Conservation (phyloP, 2,113 vertebrate genomes). For the Progne subis region DNA sequence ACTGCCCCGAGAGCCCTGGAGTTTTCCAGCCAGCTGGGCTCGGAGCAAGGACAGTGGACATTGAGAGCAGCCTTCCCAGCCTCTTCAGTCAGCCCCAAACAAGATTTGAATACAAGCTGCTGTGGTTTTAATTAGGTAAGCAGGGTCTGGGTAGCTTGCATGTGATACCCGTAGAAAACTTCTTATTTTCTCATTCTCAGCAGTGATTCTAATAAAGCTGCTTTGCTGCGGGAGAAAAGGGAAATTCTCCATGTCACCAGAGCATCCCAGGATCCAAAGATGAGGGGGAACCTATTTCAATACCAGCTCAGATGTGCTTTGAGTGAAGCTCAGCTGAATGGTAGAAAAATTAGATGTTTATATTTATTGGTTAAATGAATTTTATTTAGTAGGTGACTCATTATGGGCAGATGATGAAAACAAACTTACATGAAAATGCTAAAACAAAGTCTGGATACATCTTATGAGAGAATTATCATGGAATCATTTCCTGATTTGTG, state of each 20-base stretch:
- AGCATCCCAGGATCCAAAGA: not conserved
- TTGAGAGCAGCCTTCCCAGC: not conserved
- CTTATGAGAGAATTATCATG: not conserved
- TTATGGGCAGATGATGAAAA: not conserved
- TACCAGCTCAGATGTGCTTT: not conserved
- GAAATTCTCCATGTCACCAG: not conserved
- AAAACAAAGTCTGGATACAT: not conserved
- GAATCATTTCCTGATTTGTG: not conserved
- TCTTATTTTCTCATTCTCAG: not conserved
- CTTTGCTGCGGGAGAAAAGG: not conserved
- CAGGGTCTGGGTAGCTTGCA: not conserved
- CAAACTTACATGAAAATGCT: not conserved
- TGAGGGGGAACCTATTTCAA: not conserved
- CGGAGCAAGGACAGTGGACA: not conserved
- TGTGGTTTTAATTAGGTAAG: not conserved
- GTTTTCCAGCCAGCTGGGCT: not conserved
- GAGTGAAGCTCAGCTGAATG: not conserved
- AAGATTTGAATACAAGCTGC: not conserved
- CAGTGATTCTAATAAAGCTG: not conserved
- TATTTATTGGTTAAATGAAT: not conserved
- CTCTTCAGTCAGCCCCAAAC: not conserved
- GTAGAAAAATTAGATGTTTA: not conserved
- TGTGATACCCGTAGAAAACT: not conserved
- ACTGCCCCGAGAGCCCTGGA: not conserved
- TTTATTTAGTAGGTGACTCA: not conserved